Base-by-base conservation (phyloP, 2,113 vertebrate species). In the Chloropsis cyanopogon region DNA sequence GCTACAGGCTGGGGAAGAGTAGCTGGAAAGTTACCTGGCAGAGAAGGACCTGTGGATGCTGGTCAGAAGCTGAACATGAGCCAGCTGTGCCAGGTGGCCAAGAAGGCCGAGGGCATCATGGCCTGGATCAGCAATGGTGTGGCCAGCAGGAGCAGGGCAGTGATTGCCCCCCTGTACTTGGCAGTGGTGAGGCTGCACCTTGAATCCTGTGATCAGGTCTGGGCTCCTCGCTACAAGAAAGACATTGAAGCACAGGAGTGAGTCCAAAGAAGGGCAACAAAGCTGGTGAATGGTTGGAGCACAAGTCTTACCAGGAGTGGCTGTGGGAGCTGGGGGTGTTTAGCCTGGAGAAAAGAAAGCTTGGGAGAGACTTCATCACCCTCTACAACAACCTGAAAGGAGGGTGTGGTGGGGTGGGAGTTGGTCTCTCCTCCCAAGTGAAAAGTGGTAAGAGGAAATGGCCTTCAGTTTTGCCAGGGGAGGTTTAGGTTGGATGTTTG, bases 131-230 rank as follows among this genome's bases (percentile, higher is more conserved):
- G 54, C 2, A 46, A 28, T 23, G 7, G 46, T 20, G 46, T n/a
- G 72, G 54, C 47, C 54, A 86, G 33, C 54, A 69, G 53, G 54
- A 69, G 1, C 37, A 60, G 46, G 39, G 5, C 46, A 77, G 26
- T 3, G 41, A 73, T 24, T 9, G 20, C 64, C 4, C 28, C 20
- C 52, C 20, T 69, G 39, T 39, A 5, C 44, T 22, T 0, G 0
- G 22, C 39, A 46, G 7, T n/a, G 39, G 6, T n/a, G 54, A 46
- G 28, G 33, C 18, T 9, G 10, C 14, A 10, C 19, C 39, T 86
- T 1, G 0, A 61, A 3, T 53, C 0, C 26, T 53, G 19, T 13
- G 12, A 3, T 6, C 39, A 20, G 23, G n/a, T 60, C 26, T 39
- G 26, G 19, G 16, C 8, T 33, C 1, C 0, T 33, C 47, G 10